These are phyloP conservation scores for Coptodon rendalli DNA, from an alignment of 2,113 vertebrate species.

Conservation along the genomic window DNA sequence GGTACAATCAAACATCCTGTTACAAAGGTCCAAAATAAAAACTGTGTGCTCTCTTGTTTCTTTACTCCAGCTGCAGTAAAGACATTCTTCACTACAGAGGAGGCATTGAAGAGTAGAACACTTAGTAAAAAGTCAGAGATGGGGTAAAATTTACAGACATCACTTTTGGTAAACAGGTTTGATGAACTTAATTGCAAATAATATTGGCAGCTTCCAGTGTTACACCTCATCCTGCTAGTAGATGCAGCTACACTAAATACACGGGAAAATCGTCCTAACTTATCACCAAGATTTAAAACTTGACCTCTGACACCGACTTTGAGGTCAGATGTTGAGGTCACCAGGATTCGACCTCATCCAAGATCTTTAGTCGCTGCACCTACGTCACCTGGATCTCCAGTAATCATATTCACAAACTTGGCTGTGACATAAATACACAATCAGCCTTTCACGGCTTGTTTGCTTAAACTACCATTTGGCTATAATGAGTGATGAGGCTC, in stretches of 20 bases:
- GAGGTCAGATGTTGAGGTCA: not conserved
- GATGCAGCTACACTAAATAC: not conserved
- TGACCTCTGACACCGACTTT: not conserved
- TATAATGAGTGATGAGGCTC: not conserved
- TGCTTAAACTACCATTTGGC: not conserved
- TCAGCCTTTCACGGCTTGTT: not conserved
- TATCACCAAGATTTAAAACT: not conserved
- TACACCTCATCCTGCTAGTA: not conserved
- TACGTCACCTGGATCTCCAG: not conserved
- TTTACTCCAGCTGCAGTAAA: not conserved
- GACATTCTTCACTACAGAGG: not conserved
- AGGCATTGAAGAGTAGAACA: not conserved
- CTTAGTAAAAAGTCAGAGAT: not conserved
- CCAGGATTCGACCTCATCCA: not conserved
- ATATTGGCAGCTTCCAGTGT: not conserved
- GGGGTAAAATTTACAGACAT: not conserved
- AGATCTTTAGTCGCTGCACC: not conserved
- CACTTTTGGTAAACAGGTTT: not conserved
- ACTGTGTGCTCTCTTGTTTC: fast-evolving
- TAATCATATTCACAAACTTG: not conserved
- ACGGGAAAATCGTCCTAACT: not conserved
- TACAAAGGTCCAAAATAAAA: not conserved
- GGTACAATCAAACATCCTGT: not conserved
- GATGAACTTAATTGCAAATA: not conserved
- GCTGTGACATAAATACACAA: not conserved